These are phyloP conservation scores for Hypena proboscidalis DNA, from an alignment of 2,888 invertebrate genomes.

Conservation along the genomic window DNA sequence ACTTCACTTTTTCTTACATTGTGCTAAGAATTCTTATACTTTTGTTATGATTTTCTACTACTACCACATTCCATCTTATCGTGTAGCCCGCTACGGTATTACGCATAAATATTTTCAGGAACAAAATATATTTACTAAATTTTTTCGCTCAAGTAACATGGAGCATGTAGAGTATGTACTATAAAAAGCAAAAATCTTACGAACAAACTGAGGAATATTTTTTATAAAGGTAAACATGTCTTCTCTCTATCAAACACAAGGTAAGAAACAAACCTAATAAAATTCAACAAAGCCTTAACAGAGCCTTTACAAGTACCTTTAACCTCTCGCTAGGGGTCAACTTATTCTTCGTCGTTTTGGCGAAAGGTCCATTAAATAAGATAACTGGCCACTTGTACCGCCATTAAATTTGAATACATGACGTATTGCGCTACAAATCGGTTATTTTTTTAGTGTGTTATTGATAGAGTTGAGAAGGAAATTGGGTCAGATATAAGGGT, in stretches of 20 bases:
- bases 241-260: not conserved
- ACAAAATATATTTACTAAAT: no score
- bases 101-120: no score
- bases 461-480: not conserved
- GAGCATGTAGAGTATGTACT: no score
- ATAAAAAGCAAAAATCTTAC: no score
- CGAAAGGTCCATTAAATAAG: conserved; percentile 22
- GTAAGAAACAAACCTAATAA: conserved; percentile 3
- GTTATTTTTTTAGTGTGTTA: conserved; percentile 21
- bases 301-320: conserved; percentile 8
- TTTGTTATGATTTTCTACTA: no score
- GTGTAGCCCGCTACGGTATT: no score
- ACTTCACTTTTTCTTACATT: no score
- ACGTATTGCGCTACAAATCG: conserved; percentile 27
- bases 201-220: not conserved
- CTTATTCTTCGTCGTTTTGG: conserved; percentile 14
- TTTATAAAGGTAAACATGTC: not conserved
- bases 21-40: no score
- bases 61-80: no score
- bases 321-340: conserved; percentile 14
- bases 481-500: no score
- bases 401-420: conserved; percentile 20
- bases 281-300: conserved; percentile 1
- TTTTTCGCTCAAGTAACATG: no score
- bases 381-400: conserved; percentile 10